phyloP scores from a whole-genome alignment of 2,888 invertebrate species.

The Physocephala rufipes region DNA sequence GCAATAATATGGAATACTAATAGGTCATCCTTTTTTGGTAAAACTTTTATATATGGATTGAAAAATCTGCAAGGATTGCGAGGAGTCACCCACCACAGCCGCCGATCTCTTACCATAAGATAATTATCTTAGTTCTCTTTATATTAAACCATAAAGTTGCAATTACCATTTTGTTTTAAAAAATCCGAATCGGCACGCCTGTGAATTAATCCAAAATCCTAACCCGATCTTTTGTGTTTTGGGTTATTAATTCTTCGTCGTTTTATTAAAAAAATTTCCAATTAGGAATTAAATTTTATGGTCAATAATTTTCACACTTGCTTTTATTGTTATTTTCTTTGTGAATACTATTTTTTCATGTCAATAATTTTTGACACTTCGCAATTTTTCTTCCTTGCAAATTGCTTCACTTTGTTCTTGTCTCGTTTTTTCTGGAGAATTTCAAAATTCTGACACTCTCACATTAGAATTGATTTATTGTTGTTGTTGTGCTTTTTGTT shows the following conservation, averaged over 20 bases:
- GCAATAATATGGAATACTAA: not conserved
- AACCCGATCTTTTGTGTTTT: not conserved
- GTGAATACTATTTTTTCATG: not conserved
- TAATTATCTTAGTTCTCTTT: not conserved
- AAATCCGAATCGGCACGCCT: not conserved
- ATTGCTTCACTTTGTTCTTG: not conserved
- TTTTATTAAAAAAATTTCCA: not conserved
- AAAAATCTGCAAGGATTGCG: too few species aligned
- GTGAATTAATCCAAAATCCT: not conserved
- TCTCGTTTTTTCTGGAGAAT: not conserved
- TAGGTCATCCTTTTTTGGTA: not conserved
- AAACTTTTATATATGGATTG: not conserved
- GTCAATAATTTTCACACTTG: not conserved
- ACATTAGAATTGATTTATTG: too few species aligned
- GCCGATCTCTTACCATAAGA: not conserved
- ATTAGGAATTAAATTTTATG: not conserved
- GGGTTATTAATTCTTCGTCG: too few species aligned
- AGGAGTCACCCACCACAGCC: too few species aligned
- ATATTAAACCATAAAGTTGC: not conserved
- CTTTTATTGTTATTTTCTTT: not conserved
- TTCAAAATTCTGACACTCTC: too few species aligned
- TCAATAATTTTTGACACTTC: not conserved
- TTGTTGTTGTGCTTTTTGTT: too few species aligned
- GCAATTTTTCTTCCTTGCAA: not conserved
- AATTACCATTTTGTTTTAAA: constrained; percentile 1